Evolutionary conservation across 2,113 vertebrate species (phyloP), one percentile per base, ranked within the genome.

Genomic region (Eleginops maclovinus): DNA sequence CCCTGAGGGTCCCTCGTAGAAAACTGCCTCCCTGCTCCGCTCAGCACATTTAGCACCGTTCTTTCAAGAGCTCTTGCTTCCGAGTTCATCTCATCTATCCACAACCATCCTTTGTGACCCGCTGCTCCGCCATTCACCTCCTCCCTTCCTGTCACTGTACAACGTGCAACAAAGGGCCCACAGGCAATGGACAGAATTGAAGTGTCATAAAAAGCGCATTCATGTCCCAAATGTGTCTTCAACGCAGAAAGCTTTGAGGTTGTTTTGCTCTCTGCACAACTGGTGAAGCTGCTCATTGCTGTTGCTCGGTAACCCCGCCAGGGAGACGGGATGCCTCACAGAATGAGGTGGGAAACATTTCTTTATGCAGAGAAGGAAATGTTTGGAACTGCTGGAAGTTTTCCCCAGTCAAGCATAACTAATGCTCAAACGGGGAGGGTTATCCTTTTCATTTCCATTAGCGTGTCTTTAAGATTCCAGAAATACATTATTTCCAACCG

Each of bases 201-300:
- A 89, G 86, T 85, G 82, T 88, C 85, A 88, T 93, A 92, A 94
- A 93, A 93, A 77, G 62, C 77, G 77, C 80, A 87, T 90, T 90
- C 65, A 43, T 76, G 88, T 93, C 90, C 88, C 90, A 72, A 79
- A 90, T 67, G 85, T 63, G 84, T 89, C 83, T 92, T 90, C 72
- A 88, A 90, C 75, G 70, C 70, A 59, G 70, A 84, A 82, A 81
- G 82, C 83, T 86, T 58, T 77, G 54, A 64, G 50, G 69, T 68
- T 68, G 67, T 72, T 77, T 51, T 62, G 46, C 31, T 68, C 36
- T 81, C 21, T 51, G 46, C 70, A 81, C 75, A 83, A 80, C 70
- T 77, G 72, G 70, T 14, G 12, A 66, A 79, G 72, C 81, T 72
- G 77, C 54, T 85, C 82, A 81, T 75, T 86, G 80, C 83, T 72